Evolutionary conservation across 2,113 vertebrate genomes (phyloP).

Genomic region (Heterotilapia buettikoferi): DNA sequence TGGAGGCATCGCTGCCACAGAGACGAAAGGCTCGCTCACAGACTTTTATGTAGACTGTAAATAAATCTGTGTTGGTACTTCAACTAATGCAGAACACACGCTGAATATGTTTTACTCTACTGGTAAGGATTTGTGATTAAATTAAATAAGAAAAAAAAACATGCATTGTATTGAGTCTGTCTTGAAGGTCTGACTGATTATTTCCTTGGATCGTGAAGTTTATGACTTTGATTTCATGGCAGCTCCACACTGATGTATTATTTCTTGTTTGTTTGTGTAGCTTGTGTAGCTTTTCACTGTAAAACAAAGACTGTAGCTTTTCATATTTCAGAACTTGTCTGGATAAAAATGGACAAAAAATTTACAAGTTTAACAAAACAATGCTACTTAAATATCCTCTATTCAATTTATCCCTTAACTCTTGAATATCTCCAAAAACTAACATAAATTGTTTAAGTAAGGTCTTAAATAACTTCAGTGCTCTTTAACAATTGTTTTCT

Average conservation of each 20-base stretch:
- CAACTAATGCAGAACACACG: background rate
- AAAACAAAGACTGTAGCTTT: background rate
- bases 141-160: background rate
- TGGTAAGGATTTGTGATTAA: background rate
- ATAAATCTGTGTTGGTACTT: constrained; percentile 8
- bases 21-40: background rate
- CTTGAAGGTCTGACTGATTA: background rate
- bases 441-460: background rate
- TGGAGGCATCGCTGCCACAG: background rate
- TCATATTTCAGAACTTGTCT: background rate
- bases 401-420: rapidly evolving
- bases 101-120: background rate
- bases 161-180: background rate
- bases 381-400: rapidly evolving
- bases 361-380: background rate
- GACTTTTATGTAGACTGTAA: constrained; percentile 11
- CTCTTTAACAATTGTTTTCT: background rate
- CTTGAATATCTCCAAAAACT: rapidly evolving
- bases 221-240: rapidly evolving
- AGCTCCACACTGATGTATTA: background rate
- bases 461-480: background rate
- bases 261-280: background rate
- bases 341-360: background rate
- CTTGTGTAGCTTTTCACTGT: background rate
- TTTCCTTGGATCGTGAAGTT: background rate